These are phyloP conservation scores for Chironomus striatipennis DNA, from an alignment of 1,140 invertebrate species.

Conservation along the genomic window DNA sequence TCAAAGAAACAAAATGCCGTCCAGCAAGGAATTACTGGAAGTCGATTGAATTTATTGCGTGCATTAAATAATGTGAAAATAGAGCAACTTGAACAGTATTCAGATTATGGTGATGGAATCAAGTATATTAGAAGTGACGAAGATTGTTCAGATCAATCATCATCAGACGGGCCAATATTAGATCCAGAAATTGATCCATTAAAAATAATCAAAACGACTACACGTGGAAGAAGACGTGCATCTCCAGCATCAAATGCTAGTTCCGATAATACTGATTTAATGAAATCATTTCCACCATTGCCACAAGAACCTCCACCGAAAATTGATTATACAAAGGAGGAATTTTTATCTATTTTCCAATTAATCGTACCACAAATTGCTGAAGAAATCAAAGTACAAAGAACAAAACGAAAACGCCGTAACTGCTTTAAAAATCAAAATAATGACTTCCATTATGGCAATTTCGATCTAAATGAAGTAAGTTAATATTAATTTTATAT, in stretches of 20 bases:
- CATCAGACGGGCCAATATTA: background rate
- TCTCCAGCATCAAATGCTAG: slow-evolving; percentile 12
- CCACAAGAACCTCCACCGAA: background rate
- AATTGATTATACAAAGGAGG: slow-evolving; percentile 34
- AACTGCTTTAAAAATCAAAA: slow-evolving; percentile 36
- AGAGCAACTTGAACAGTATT: slow-evolving; percentile 26
- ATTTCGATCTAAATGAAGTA: slow-evolving; percentile 31
- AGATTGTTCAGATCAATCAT: background rate
- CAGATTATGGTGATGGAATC: background rate
- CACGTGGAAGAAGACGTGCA: background rate
- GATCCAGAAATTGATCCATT: background rate
- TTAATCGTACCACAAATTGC: slow-evolving; percentile 33
- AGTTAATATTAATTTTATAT: background rate
- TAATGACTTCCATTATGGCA: slow-evolving; percentile 38
- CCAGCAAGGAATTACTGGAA: slow-evolving; percentile 24
- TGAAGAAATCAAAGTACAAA: slow-evolving; percentile 34
- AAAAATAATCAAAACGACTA: background rate
- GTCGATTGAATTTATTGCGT: slow-evolving; percentile 35
- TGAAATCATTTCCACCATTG: slow-evolving; percentile 16
- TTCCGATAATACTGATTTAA: background rate
- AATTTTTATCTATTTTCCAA: slow-evolving; percentile 34
- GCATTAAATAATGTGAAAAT: slow-evolving; percentile 33
- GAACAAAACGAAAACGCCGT: slow-evolving; percentile 37
- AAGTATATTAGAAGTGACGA: slow-evolving; percentile 13
- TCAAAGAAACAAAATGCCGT: slow-evolving; percentile 18